Base-by-base conservation (phyloP, 2,888 invertebrate species). In the Eilema sororculum region DNA sequence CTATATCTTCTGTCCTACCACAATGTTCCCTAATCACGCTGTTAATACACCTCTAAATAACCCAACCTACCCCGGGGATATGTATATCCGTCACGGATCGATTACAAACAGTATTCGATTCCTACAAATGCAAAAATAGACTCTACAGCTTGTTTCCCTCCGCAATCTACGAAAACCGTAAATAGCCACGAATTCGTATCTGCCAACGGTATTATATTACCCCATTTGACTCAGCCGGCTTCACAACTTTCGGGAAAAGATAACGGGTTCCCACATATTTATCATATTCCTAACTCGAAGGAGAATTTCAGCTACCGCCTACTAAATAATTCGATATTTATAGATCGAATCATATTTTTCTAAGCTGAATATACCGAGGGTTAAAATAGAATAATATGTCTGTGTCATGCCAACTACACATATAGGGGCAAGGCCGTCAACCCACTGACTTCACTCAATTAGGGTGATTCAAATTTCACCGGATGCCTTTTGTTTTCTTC, bases 81-180 rank as follows among this genome's bases (percentile, higher is more conserved):
- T 46, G 12, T n/a, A 52, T 5, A 3, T 52, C 6, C 52, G 41
- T 41, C 41, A 46, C 6, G 5, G 20, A 46, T 46, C 4, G 46
- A 46, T 46, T 41, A 41, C 41, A 46, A 6, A 46, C 6, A 46
- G 20, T 20, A 46, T 20, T 20, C 20, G 8, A 52, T 52, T 52
- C n/a, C 52, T 20, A n/a, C 8, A 41, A 24, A 62, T 61, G 37
- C 10, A 13, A 13, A 61, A 20, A 62, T 25, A 41, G 5, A 24
- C 24, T 8, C 16, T 20, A 41, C 3, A 24, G 16, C 37, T 25
- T 9, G 22, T 24, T 41, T 62, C 24, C 16, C 37, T 82, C 76
- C 71, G 57, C 20, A 24, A 41, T 25, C 41, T 10, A 25, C 20
- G 33, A 22, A 28, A 58, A 59, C 37, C 9, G 12, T 57, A 25